Conservation (phyloP, 2,888 invertebrate genomes). For the Drosophila testacea region DNA sequence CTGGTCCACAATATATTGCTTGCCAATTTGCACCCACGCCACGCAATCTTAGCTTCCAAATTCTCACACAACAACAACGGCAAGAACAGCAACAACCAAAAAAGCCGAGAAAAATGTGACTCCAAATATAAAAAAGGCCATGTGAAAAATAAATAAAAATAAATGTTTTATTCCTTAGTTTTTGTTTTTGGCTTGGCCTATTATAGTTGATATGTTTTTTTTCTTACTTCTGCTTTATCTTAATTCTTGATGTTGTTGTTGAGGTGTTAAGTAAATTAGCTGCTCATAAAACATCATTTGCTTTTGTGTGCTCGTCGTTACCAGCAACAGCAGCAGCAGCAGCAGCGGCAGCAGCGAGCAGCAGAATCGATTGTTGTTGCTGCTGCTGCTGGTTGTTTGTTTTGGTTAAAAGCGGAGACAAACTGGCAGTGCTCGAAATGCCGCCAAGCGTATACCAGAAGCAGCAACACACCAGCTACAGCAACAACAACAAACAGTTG, state of each 20-base stretch:
- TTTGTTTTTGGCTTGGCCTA: constrained; percentile 56
- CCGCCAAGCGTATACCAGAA: constrained; percentile 48
- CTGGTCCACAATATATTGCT: constrained; percentile 55
- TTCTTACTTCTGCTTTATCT: constrained; percentile 37
- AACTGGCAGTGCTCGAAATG: constrained; percentile 68
- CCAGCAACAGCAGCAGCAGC: constrained; percentile 49
- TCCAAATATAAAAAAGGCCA: constrained; percentile 60
- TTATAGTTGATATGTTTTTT: constrained; percentile 60
- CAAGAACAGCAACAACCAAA: not conserved
- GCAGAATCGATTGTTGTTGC: constrained; percentile 45
- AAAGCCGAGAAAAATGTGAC: constrained; percentile 36
- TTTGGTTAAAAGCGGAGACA: constrained; percentile 72
- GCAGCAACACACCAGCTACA: constrained; percentile 11
- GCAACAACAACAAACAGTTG: constrained; percentile 16
- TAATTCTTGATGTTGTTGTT: constrained; percentile 53
- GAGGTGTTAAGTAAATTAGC: constrained; percentile 81
- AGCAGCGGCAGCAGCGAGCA: constrained; percentile 44
- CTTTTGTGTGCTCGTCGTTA: constrained; percentile 64
- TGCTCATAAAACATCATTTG: constrained; percentile 81
- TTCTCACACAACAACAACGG: constrained; percentile 29
- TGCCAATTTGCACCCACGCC: constrained; percentile 73
- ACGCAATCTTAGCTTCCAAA: constrained; percentile 1
- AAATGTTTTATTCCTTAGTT: constrained; percentile 45
- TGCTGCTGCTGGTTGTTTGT: constrained; percentile 48
- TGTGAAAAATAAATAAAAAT: constrained; percentile 76